Conservation (phyloP, 2,113 vertebrate genomes). For the Cyprinus carpio region DNA sequence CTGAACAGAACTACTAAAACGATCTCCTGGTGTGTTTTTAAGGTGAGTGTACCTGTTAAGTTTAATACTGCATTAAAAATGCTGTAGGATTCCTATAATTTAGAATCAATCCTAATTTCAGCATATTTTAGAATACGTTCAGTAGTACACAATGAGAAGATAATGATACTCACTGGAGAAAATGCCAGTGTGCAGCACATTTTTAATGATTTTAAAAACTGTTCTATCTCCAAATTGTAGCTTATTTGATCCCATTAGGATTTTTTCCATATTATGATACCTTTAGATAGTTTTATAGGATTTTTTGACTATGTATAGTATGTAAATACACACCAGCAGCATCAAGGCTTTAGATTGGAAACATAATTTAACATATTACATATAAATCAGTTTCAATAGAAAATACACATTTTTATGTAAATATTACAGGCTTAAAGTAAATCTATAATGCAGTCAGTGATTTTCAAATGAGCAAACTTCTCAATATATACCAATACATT, state of each 20-base stretch:
- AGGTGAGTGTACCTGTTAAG: conserved; percentile 5
- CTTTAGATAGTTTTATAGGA: not conserved
- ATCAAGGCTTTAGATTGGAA: not conserved
- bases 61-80: not conserved
- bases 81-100: too few species aligned
- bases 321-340: not conserved
- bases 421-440: not conserved
- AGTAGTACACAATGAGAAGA: not conserved
- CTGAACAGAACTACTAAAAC: not conserved
- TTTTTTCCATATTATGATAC: not conserved
- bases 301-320: not conserved
- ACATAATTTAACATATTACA: not conserved
- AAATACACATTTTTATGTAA: not conserved
- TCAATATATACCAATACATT: not conserved
- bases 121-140: not conserved
- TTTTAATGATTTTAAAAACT: not conserved
- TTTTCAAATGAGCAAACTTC: not conserved
- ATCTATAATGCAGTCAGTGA: not conserved
- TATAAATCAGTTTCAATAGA: not conserved
- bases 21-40: not conserved
- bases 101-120: not conserved
- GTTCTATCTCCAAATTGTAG: not conserved
- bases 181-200: too few species aligned
- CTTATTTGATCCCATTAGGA: not conserved
- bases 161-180: too few species aligned